Conservation (phyloP, 2,888 invertebrate species). For the Chesias legatella region DNA sequence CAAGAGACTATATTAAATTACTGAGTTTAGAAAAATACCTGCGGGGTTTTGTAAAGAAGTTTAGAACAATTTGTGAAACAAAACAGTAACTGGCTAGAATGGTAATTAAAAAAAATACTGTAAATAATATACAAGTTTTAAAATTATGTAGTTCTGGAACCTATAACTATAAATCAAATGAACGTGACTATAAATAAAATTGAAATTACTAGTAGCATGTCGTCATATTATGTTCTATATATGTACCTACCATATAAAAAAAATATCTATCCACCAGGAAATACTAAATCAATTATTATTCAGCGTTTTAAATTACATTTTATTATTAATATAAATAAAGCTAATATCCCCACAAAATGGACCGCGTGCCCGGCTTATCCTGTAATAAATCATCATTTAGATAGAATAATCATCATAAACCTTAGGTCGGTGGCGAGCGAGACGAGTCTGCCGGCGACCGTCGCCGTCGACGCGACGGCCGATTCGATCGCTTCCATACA, state of each 20-base stretch:
- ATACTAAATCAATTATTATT: no score
- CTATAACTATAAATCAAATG: no score
- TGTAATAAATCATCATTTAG: slow-evolving; percentile 77
- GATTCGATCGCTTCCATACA: slow-evolving; percentile 54
- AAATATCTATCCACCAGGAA: no score
- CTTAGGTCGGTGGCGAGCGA: slow-evolving; percentile 45
- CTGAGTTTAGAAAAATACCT: slow-evolving; percentile 25
- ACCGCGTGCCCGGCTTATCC: slow-evolving; percentile 71
- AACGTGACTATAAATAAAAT: no score
- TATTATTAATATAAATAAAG: slow-evolving; percentile 71
- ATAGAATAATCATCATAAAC: slow-evolving; percentile 76
- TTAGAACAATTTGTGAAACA: no score
- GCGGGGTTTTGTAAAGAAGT: slow-evolving; percentile 12
- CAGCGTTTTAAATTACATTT: slow-evolving; percentile 27
- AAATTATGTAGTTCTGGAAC: no score
- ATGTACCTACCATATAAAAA: not conserved
- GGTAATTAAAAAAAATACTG: no score
- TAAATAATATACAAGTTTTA: no score
- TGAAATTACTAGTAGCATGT: no score
- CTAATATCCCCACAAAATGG: slow-evolving; percentile 68
- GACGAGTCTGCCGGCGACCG: slow-evolving; percentile 38
- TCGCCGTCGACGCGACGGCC: slow-evolving; percentile 32
- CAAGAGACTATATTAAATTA: slow-evolving; percentile 48
- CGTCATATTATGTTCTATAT: no score
- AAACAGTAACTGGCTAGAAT: no score